These are phyloP conservation scores for Slavum lentiscoides DNA, from an alignment of 2,888 invertebrate genomes.

Conservation along the genomic window DNA sequence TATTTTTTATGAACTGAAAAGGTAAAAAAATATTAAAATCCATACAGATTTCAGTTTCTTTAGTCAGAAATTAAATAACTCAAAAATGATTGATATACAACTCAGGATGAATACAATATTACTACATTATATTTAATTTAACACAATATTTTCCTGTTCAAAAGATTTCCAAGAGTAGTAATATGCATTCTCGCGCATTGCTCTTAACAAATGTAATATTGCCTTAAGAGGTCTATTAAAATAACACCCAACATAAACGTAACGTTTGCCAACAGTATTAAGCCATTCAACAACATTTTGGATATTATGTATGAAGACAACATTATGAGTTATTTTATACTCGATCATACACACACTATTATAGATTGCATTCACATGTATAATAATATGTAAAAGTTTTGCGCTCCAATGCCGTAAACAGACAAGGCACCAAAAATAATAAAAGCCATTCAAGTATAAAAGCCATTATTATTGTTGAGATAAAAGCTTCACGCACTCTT, in stretches of 20 bases:
- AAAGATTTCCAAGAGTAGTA: background rate
- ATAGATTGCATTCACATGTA: background rate
- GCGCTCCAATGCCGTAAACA: background rate
- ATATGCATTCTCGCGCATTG: background rate
- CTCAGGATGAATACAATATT: too few species aligned
- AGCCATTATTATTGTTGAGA: background rate
- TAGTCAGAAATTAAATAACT: background rate
- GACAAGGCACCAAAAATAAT: background rate
- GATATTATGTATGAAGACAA: background rate
- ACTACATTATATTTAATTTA: background rate
- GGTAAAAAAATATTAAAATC: background rate
- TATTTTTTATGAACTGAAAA: constrained; percentile 7
- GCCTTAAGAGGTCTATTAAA: background rate
- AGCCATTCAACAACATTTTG: constrained; percentile 3
- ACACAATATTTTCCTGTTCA: too few species aligned
- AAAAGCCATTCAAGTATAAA: constrained; percentile 4
- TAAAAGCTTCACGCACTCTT: background rate
- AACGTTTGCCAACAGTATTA: constrained; percentile 12
- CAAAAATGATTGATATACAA: too few species aligned
- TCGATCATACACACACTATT: background rate
- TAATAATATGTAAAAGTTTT: background rate
- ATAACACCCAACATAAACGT: background rate
- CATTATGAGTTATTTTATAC: constrained; percentile 29
- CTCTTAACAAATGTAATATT: background rate
- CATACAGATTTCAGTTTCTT: background rate